phyloP scores from a whole-genome alignment of 2,888 invertebrate species.

The Thera britannica region DNA sequence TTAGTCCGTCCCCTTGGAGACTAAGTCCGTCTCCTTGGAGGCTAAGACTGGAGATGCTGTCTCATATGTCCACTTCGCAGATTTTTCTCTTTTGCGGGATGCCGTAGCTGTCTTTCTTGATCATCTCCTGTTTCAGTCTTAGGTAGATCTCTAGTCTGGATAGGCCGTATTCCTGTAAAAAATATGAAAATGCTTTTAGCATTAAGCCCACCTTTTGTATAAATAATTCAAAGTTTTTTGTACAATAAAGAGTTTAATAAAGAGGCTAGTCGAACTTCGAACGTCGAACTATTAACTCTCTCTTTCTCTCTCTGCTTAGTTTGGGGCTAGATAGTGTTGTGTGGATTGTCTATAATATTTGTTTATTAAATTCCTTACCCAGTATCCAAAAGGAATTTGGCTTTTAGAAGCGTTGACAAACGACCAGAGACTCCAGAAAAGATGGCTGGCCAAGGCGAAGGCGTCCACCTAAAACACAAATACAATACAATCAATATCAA shows the following conservation, averaged over 20 bases:
- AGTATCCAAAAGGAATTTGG: slow-evolving; percentile 96
- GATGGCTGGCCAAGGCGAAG: slow-evolving; percentile 94
- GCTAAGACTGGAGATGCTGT: slow-evolving; percentile 24
- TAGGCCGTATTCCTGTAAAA: slow-evolving; percentile 87
- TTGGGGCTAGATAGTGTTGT: too few relatives aligned
- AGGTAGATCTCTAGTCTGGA: slow-evolving; percentile 86
- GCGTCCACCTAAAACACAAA: slow-evolving; percentile 82
- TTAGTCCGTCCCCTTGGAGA: background rate
- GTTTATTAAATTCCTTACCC: slow-evolving; percentile 83
- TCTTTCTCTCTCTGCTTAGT: too few relatives aligned
- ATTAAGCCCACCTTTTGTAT: too few relatives aligned
- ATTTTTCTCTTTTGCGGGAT: slow-evolving; percentile 78
- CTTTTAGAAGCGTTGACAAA: slow-evolving; percentile 94
- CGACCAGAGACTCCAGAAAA: slow-evolving; percentile 98
- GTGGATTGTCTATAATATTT: too few relatives aligned
- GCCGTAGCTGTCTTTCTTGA: slow-evolving; percentile 74
- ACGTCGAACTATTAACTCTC: too few relatives aligned
- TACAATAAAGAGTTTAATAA: too few relatives aligned
- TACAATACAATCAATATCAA: background rate
- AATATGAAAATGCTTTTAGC: background rate
- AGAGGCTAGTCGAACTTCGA: too few relatives aligned
- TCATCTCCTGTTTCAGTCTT: slow-evolving; percentile 83
- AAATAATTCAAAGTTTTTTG: too few relatives aligned
- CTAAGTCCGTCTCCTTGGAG: slow-evolving; percentile 8
- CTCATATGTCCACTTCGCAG: slow-evolving; percentile 82